Evolutionary conservation across 1,140 invertebrate species (phyloP).

Genomic region (Lucilia sericata): DNA sequence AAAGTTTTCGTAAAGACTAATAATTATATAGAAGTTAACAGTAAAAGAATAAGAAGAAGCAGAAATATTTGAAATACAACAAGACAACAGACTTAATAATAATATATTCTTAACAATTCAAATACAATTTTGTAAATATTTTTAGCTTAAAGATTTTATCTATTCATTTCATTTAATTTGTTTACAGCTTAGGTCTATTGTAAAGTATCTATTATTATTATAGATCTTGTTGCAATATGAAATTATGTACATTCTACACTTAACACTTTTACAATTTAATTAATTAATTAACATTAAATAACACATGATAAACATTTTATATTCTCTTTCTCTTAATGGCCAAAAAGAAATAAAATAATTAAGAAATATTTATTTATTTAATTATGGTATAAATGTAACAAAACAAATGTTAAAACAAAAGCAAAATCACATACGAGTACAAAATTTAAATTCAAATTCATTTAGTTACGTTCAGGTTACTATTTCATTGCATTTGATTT

Average conservation of each 20-base stretch:
- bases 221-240: neutral
- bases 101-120: no score
- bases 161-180: no score
- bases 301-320: constrained; percentile 28
- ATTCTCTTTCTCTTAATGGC: neutral
- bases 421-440: neutral
- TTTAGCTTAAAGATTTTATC: no score
- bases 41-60: neutral
- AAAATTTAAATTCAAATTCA: constrained; percentile 7
- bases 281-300: constrained; percentile 35
- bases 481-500: neutral
- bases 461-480: neutral
- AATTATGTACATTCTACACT: constrained; percentile 24
- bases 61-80: neutral
- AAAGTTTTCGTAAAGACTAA: neutral
- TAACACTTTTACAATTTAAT: constrained; percentile 37
- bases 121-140: no score
- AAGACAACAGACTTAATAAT: no score
- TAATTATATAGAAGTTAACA: neutral
- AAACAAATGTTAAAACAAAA: neutral
- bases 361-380: no score
- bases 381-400: neutral
- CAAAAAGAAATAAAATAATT: neutral
- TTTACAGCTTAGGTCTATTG: no score
- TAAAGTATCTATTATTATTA: no score